Base-by-base conservation (phyloP, 2,888 invertebrate genomes). In the Choreutis nemorana region DNA sequence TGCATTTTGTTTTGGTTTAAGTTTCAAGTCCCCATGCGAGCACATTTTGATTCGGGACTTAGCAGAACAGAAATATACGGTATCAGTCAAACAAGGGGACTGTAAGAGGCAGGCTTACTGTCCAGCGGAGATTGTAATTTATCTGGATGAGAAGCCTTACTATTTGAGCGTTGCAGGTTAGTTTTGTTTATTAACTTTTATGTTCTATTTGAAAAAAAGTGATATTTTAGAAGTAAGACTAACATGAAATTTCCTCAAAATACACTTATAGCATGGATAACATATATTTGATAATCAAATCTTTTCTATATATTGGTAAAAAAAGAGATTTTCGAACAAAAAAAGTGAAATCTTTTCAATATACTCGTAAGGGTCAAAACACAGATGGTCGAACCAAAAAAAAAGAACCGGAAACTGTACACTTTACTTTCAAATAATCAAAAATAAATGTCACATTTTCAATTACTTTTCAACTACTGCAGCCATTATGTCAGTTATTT, bases 21-120 rank as follows among this genome's bases (percentile, higher is more conserved):
- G 89, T 51, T 90, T 90, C 45, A 81, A 87, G 29, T 87, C 93
- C 1, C 81, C 85, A 1, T 94, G 94, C 57, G 81, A 87, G 1
- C 89, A 93, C 50, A 83, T 87, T 0, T 55, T 94, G 15, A 79
- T 89, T 0, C 84, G 86, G 8, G 93, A 94, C 42, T 70, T 83
- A 0, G 62, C 71, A 1, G 86, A 89, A 32, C 87, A 87, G 38
- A 83, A 86, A 3, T 92, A 91, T 57, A 85, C 84, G 2, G 73
- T 93, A 2, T 82, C 84, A 1, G 64, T 87, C 1, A 79, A 40
- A 58, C 81, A 42, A 83, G 87, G 68, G 47, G 65, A 34, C 31
- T 64, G 54, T 41, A 42, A 39, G 34, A 39, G 57, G 5, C 41
- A 41, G 3, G 48, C 48, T 3, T 53, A 55, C 40, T 78, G 68